Evolutionary conservation across 2,797 vertebrate genomes (phyloP).

Genomic region (Peromyscus eremicus): DNA sequence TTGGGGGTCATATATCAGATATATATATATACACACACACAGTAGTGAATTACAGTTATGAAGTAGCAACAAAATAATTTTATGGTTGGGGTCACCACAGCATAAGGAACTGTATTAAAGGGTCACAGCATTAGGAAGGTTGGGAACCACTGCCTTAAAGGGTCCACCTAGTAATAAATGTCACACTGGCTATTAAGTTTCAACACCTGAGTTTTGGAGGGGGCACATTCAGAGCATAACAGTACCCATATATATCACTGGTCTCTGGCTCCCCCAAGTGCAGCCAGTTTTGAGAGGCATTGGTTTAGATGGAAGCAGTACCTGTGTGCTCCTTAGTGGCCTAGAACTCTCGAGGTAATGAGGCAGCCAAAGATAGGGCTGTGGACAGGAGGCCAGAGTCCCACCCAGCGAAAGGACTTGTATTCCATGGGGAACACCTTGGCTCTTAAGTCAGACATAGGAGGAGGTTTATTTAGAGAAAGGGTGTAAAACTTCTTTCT

Average conservation of each 20-base stretch:
- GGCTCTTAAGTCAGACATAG: background rate
- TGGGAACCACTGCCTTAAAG: background rate
- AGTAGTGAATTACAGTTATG: no score
- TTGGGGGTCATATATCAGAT: no score
- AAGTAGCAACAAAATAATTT: no score
- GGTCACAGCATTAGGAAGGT: no score
- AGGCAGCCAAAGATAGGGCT: background rate
- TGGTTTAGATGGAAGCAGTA: background rate
- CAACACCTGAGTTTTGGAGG: background rate
- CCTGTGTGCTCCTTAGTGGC: background rate
- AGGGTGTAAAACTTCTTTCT: background rate
- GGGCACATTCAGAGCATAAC: background rate
- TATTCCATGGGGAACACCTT: slow-evolving; percentile 40
- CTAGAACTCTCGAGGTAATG: background rate
- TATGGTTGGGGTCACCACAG: no score
- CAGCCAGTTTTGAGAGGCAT: background rate
- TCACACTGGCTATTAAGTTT: background rate
- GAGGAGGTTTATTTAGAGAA: background rate
- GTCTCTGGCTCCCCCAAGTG: background rate
- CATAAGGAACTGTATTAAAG: no score
- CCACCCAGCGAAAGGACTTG: slow-evolving; percentile 7
- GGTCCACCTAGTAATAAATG: background rate
- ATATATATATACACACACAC: no score
- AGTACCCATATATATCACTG: background rate
- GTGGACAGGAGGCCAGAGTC: background rate